Conservation (phyloP, 2,797 vertebrate species). For the Myotis vivesi region DNA sequence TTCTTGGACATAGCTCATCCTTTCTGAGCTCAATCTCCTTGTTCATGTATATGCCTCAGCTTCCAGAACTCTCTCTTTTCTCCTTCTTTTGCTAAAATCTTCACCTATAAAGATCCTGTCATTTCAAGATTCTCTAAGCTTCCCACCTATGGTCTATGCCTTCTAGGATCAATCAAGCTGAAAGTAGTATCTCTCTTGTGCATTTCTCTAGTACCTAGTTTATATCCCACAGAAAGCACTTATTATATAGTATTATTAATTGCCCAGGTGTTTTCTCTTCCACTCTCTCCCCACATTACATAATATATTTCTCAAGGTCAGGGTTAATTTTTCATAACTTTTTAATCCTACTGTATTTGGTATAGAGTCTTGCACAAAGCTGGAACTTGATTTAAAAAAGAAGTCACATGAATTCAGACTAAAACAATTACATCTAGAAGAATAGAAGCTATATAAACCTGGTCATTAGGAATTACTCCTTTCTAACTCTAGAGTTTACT, state of each 20-base stretch:
- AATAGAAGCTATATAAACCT: not conserved
- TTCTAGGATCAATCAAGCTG: not conserved
- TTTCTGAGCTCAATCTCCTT: not conserved
- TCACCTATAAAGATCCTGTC: not conserved
- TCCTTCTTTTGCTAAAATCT: slow-evolving; percentile 24
- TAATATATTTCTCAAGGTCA: slow-evolving; percentile 13
- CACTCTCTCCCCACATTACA: not conserved
- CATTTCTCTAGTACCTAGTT: not conserved
- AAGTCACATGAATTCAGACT: not conserved
- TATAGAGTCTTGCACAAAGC: slow-evolving; percentile 2
- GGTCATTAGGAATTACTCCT: not conserved
- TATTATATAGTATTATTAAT: not conserved
- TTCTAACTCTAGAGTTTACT: not conserved
- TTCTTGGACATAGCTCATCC: not conserved
- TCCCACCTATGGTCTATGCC: not conserved
- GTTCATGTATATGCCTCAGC: not conserved
- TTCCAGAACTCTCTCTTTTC: not conserved
- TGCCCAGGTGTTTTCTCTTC: not conserved
- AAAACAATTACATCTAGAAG: slow-evolving; percentile 21
- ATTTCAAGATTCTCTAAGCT: not conserved
- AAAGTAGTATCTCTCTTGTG: not conserved
- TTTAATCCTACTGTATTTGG: slow-evolving; percentile 19
- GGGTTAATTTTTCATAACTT: slow-evolving; percentile 29
- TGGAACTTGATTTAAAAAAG: slow-evolving; percentile 10
- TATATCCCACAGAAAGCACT: not conserved